phyloP scores from a whole-genome alignment of 2,797 vertebrate species.

The Pangasius macronema region DNA sequence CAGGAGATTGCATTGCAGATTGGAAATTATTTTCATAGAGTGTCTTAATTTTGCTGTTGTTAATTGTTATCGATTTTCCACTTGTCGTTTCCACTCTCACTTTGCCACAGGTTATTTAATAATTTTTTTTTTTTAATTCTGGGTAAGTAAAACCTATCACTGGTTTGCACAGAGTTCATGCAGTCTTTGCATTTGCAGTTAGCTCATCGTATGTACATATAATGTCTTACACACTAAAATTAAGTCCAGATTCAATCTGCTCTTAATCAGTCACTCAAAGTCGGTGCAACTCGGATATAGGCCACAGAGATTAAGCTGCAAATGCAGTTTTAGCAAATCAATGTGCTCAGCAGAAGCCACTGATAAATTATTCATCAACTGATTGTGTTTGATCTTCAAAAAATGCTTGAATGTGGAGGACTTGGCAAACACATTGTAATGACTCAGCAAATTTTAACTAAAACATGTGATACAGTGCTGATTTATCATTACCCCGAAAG shows the following conservation, averaged over 20 bases:
- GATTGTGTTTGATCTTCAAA: constrained; percentile 62
- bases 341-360: constrained; percentile 62
- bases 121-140: background rate
- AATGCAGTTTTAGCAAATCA: constrained; percentile 66
- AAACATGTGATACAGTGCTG: background rate
- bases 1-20: background rate
- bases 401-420: constrained; percentile 50
- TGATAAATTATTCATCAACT: constrained; percentile 73
- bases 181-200: background rate
- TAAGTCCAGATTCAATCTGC: background rate
- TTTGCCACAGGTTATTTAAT: background rate
- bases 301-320: constrained; percentile 60
- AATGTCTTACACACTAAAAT: background rate
- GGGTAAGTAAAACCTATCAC: background rate
- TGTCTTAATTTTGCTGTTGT: background rate
- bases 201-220: background rate
- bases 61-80: background rate
- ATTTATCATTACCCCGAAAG: background rate
- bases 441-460: background rate
- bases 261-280: constrained; percentile 63
- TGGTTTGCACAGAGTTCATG: background rate
- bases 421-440: background rate
- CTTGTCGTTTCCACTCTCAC: background rate
- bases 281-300: constrained; percentile 53
- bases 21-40: background rate